These are phyloP conservation scores for Parasteatoda tepidariorum DNA, from an alignment of 1,140 invertebrate species.

Conservation along the genomic window DNA sequence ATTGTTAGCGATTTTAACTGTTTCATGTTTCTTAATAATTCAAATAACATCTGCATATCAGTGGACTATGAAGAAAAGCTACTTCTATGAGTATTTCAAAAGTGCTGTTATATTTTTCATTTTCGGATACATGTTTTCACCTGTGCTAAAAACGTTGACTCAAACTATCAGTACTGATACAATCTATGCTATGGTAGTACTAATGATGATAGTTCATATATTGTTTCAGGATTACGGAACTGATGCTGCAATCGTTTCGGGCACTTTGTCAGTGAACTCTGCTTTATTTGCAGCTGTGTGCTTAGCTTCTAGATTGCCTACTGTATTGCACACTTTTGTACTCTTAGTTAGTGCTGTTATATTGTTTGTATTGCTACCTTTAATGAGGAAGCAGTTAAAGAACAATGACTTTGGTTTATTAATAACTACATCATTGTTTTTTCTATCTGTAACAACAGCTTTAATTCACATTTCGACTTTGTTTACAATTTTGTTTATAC, in stretches of 20 bases:
- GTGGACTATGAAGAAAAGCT: conserved; percentile 43
- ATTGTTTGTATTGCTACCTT: conserved; percentile 89
- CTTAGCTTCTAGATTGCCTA: conserved; percentile 88
- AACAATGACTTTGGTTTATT: not conserved
- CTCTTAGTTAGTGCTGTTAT: conserved; percentile 86
- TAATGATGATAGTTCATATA: conserved; percentile 89
- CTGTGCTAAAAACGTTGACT: conserved; percentile 92
- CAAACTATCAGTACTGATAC: conserved; percentile 97
- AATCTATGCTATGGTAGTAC: conserved; percentile 89
- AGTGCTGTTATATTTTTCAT: conserved; percentile 77
- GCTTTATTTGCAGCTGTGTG: conserved; percentile 94
- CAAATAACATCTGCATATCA: conserved; percentile 48
- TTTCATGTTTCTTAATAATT: conserved; percentile 43
- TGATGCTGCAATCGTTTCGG: conserved; percentile 76
- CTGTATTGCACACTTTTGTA: conserved; percentile 87
- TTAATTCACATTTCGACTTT: conserved; percentile 9
- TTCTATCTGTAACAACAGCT: not conserved
- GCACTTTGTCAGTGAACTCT: conserved; percentile 86
- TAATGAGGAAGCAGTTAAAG: conserved; percentile 76
- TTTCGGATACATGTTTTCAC: conserved; percentile 87
- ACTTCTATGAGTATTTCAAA: conserved; percentile 64
- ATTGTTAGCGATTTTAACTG: conserved; percentile 70
- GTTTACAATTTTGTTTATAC: conserved; percentile 66
- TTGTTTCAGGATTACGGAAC: conserved; percentile 93
- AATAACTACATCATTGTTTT: conserved; percentile 19